These are phyloP conservation scores for Metallyticus violacea DNA, from an alignment of 2,888 invertebrate genomes.

Conservation along the genomic window DNA sequence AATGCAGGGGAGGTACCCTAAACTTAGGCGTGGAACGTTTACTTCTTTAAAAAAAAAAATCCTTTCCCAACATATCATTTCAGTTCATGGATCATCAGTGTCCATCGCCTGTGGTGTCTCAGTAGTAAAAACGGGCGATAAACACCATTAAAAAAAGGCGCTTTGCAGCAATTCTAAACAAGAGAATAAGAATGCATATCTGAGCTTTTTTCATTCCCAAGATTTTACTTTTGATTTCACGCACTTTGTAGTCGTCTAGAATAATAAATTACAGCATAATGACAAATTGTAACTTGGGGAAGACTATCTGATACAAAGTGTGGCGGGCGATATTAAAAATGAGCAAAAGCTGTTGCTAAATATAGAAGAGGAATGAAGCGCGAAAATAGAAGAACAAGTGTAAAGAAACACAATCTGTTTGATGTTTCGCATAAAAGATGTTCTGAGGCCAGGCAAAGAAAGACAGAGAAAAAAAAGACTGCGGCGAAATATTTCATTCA, in stretches of 20 bases:
- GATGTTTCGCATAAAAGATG: neutral
- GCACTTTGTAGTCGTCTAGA: neutral
- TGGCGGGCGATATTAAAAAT: neutral
- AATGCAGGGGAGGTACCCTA: no score
- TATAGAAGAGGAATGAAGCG: neutral
- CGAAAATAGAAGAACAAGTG: neutral
- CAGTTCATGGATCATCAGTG: no score
- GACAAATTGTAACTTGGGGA: neutral
- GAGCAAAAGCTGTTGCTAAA: neutral
- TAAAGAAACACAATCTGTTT: neutral
- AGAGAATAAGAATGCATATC: neutral
- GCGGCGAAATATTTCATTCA: neutral
- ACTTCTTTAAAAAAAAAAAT: no score
- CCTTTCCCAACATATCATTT: no score
- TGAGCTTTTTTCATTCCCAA: neutral
- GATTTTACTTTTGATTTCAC: neutral
- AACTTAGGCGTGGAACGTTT: no score
- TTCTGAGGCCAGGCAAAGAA: neutral
- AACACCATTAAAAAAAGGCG: no score
- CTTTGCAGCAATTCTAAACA: no score
- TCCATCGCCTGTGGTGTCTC: no score
- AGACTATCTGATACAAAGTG: neutral
- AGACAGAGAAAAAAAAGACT: neutral
- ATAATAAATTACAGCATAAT: neutral
- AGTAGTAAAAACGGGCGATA: no score